phyloP scores from a whole-genome alignment of 1,140 invertebrate species.

The Plodia interpunctella region DNA sequence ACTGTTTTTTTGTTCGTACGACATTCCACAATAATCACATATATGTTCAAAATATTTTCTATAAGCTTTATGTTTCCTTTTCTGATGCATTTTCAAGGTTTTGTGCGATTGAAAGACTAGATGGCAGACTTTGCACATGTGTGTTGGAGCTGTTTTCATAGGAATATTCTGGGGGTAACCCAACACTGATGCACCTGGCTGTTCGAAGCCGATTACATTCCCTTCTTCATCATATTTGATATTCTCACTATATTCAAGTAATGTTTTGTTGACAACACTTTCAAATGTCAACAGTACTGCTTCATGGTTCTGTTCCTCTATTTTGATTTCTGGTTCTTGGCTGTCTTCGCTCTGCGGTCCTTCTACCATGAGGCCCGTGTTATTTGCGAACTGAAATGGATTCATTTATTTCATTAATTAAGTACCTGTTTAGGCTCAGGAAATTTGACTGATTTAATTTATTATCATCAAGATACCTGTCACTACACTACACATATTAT shows the following conservation, averaged over 20 bases:
- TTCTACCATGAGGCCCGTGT: conserved; percentile 46
- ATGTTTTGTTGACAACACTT: conserved; percentile 38
- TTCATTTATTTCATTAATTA: no score
- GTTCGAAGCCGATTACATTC: neutral
- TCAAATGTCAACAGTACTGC: conserved; percentile 57
- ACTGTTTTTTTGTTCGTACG: conserved; percentile 63
- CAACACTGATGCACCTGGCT: conserved; percentile 31
- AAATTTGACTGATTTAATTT: no score
- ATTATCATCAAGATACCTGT: no score
- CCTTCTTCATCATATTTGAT: neutral
- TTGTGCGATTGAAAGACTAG: conserved; percentile 58
- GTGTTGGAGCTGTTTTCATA: conserved; percentile 25
- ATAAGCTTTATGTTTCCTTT: conserved; percentile 55
- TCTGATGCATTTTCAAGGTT: conserved; percentile 60
- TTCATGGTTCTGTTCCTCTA: conserved; percentile 51
- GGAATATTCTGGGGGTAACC: conserved; percentile 22
- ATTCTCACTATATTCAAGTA: neutral
- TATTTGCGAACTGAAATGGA: conserved; percentile 54
- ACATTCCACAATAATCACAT: conserved; percentile 61
- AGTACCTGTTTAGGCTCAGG: no score
- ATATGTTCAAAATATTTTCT: conserved; percentile 55
- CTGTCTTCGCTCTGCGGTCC: conserved; percentile 49
- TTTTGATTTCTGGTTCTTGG: conserved; percentile 51
- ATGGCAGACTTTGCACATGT: conserved; percentile 63
- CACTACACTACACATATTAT: no score